Conservation (phyloP, 1,140 invertebrate genomes). For the Ips typographus region DNA sequence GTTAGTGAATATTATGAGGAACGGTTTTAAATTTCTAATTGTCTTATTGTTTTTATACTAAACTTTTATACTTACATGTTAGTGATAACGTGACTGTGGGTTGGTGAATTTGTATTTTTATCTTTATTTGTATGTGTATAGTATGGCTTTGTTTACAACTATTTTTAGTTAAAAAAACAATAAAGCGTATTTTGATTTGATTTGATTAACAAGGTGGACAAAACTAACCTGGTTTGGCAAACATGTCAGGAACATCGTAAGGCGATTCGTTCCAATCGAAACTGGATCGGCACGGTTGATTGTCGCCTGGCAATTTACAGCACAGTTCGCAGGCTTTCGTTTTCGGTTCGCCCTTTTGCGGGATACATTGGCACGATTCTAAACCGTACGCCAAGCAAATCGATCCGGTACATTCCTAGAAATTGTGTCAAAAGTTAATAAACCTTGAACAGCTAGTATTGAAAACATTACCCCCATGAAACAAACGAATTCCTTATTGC, state of each 20-base stretch:
- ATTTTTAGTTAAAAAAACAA: no score
- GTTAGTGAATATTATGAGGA: no score
- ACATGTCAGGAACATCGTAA: slow-evolving; percentile 89
- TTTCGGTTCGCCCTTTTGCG: slow-evolving; percentile 68
- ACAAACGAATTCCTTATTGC: slow-evolving; percentile 91
- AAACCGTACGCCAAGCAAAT: slow-evolving; percentile 91
- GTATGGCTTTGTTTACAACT: no score
- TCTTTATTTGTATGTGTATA: no score
- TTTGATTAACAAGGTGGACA: no score
- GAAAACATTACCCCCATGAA: slow-evolving; percentile 79
- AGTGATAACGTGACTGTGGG: no score
- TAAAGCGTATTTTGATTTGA: no score
- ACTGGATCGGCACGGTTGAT: slow-evolving; percentile 78
- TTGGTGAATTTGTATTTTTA: no score
- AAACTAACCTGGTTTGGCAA: slow-evolving; percentile 73
- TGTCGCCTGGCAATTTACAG: slow-evolving; percentile 83
- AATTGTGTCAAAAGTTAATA: neutral
- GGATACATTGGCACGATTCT: slow-evolving; percentile 93
- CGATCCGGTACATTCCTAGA: slow-evolving; percentile 85
- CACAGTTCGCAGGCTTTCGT: slow-evolving; percentile 89
- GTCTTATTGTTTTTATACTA: no score
- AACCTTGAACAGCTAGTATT: neutral
- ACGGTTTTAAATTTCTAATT: no score
- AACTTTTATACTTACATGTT: no score
- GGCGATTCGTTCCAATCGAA: slow-evolving; percentile 88